Percentiles rank a stretch among this genome's conserved stretches.
Conservation (phyloP, 1,140 invertebrate genomes). For the Drosophila ficusphila region DNA sequence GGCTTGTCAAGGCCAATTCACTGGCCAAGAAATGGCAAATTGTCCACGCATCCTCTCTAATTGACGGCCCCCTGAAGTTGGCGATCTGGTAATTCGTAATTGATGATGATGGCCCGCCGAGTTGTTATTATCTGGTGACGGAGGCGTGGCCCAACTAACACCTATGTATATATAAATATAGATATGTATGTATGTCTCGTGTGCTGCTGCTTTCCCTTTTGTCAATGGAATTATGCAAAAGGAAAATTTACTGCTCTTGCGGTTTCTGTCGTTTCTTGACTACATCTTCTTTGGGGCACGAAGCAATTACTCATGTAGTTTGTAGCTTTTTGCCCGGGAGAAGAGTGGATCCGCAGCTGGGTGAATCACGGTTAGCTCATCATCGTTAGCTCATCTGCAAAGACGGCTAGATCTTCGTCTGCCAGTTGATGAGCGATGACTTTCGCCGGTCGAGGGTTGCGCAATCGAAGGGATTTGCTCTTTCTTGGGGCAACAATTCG, state of each 20-base stretch:
- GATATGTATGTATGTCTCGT: neutral
- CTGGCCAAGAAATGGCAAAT: slow-evolving; percentile 36
- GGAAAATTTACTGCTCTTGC: slow-evolving; percentile 22
- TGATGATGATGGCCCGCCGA: slow-evolving; percentile 29
- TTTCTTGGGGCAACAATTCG: neutral
- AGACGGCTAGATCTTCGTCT: slow-evolving; percentile 24
- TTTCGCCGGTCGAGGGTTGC: slow-evolving; percentile 19
- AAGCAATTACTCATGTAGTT: slow-evolving; percentile 46
- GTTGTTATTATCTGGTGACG: slow-evolving; percentile 22
- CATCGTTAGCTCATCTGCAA: slow-evolving; percentile 35
- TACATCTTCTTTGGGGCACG: slow-evolving; percentile 12
- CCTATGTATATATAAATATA: neutral
- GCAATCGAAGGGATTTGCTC: neutral
- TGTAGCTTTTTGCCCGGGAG: neutral
- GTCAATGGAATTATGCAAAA: slow-evolving; percentile 44
- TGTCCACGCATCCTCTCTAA: slow-evolving; percentile 54
- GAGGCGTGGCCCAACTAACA: slow-evolving; percentile 22
- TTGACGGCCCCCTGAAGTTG: slow-evolving; percentile 24
- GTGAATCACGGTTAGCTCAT: slow-evolving; percentile 51
- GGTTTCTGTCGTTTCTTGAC: slow-evolving; percentile 6
- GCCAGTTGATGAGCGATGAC: slow-evolving; percentile 16
- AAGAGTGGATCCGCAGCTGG: slow-evolving; percentile 7
- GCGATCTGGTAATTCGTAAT: slow-evolving; percentile 13
- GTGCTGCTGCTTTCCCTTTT: slow-evolving; percentile 66
- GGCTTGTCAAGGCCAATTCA: slow-evolving; percentile 48